Conservation (phyloP, 2,797 vertebrate genomes). For the Lithobates sylvaticus region DNA sequence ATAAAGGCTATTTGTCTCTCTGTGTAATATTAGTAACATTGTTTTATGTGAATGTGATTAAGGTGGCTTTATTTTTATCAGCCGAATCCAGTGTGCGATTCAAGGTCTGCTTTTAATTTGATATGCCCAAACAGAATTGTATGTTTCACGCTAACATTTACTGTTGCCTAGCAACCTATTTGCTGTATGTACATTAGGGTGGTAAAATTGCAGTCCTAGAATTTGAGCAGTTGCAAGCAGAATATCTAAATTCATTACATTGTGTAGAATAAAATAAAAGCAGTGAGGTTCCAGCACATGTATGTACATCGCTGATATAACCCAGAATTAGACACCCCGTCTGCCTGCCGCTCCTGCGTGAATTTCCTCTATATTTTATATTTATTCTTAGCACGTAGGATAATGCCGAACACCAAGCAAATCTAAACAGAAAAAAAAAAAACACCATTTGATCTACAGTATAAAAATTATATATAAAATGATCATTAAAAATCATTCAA, state of each 20-base stretch:
- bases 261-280: neutral
- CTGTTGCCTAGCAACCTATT: constrained; percentile 4
- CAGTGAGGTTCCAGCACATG: neutral
- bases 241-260: neutral
- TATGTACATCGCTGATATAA: no score
- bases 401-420: no score
- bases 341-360: no score
- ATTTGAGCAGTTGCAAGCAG: neutral
- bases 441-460: no score
- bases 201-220: neutral
- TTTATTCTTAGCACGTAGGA: no score
- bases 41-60: neutral
- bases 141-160: neutral
- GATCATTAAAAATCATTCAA: no score
- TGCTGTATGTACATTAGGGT: constrained; percentile 1
- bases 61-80: neutral
- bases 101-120: neutral
- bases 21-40: no score
- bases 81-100: neutral
- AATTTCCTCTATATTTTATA: no score
- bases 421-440: no score
- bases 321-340: no score
- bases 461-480: no score
- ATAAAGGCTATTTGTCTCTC: no score
- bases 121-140: neutral